Evolutionary conservation across 2,113 vertebrate species (phyloP), one percentile per base, ranked within the genome.

Genomic region (Platysternon megacephalum): DNA sequence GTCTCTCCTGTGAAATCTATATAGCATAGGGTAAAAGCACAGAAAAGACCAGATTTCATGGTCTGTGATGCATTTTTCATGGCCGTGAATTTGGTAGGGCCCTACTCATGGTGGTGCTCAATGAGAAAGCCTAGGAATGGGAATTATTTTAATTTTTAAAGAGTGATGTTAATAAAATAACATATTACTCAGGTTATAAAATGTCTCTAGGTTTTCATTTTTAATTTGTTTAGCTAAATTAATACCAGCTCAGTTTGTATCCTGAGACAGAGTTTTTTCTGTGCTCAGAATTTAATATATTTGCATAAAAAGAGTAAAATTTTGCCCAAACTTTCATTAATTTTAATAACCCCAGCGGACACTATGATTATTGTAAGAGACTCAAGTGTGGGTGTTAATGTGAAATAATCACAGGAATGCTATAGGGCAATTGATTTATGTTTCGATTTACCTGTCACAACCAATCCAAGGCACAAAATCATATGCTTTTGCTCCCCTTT

Each of bases 171-270:
- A 88, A 90, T 89, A 94, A 95, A 93, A 93, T 22, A 87, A 48
- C 58, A 52, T 82, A n/a, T 29, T 39, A 24, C 1, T 17, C 0
- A 74, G 0, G 0, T 55, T 86, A 51, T 56, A 91, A 90, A 95
- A 53, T 14, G 22, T 58, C 22, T 88, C 16, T 78, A 17, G 22
- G 72, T 87, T 87, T 93, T 92, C 86, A 48, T 56, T 89, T 89
- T 95, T 82, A 92, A 96, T 97, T 96, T 94, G 32, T 44, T 94
- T 84, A 90, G 10, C 46, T 81, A 95, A 96, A 95, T 88, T 84
- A 72, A 95, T 79, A 91, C 44, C 53, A 91, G 68, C 48, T 95
- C 58, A 92, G n/a, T 93, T 88, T n/a, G 39, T 48, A 51, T 78
- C 17, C 11, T 87, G 78, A 35, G 79, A 35, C 52, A 95, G 4